Evolutionary conservation across 92 coral and sea anemone species (phyloP).

Genomic region (Phenganax marumi): DNA sequence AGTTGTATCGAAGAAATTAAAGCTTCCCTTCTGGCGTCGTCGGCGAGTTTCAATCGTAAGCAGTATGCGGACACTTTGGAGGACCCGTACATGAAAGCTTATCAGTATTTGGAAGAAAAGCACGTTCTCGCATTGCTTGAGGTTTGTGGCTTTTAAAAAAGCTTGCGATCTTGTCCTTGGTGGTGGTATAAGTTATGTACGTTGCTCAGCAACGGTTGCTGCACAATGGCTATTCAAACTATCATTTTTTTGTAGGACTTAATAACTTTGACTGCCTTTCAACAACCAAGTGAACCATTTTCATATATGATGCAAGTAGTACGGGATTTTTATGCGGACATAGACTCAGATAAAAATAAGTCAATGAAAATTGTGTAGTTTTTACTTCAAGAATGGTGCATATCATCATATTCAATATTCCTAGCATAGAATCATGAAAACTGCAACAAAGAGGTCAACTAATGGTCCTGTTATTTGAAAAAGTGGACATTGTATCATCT

Average conservation of each 20-base stretch:
- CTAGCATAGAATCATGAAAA: too few species aligned
- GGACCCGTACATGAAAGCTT: slow-evolving; percentile 30
- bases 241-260: slow-evolving; percentile 15
- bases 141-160: background rate
- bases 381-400: too few species aligned
- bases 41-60: background rate
- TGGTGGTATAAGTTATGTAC: too few species aligned
- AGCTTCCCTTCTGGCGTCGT: slow-evolving; percentile 19
- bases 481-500: too few species aligned
- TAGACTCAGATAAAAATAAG: background rate
- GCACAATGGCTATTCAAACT: too few species aligned
- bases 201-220: too few species aligned
- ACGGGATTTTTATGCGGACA: slow-evolving; percentile 5
- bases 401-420: too few species aligned
- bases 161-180: background rate
- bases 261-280: slow-evolving; percentile 27
- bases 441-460: too few species aligned
- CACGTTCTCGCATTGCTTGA: slow-evolving; percentile 38
- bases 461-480: too few species aligned
- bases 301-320: slow-evolving; percentile 30
- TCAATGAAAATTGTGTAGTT: too few species aligned
- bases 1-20: slow-evolving; percentile 12
- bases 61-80: background rate
- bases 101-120: slow-evolving; percentile 29
- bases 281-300: slow-evolving; percentile 26